Base-by-base conservation (phyloP, 2,797 vertebrate species). In the Cuniculus paca region DNA sequence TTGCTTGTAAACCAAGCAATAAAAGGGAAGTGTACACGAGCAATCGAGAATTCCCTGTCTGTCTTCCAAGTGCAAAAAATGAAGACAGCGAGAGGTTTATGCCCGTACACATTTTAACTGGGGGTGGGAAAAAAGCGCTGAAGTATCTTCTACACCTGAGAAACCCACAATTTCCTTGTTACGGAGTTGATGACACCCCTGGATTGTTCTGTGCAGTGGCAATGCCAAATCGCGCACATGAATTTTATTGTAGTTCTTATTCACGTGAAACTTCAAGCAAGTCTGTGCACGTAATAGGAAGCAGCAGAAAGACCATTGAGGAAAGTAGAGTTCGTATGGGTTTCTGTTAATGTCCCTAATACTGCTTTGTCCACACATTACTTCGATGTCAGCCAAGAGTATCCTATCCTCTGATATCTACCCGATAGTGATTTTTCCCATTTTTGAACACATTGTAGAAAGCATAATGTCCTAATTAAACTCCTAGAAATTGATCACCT, bases 1-100 rank as follows among this genome's bases (percentile, higher is more conserved):
- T 74, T 88, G 92, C 95, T 78, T 88, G 80, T 88, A 96, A 95
- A 80, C 88, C 4, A 0, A 95, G 80, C 92, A 52, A 54, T 94
- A 34, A 81, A 85, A 78, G 78, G 83, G 28, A 85, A 79, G 50
- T 54, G n/a, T 50, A 24, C 0, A 3, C 31, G 19, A 91, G 91
- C 45, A 52, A 39, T 79, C 72, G 81, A 78, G 91, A 94, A 82
- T 52, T 78, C 94, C 50, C 10, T 72, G 31, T 78, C 79, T 77
- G 34, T 74, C 82, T n/a, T 75, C 65, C 84, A 77, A 16, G 54
- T 20, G 72, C 19, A 83, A 34, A 86, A 89, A 72, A n/a, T 0
- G 20, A 16, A 0, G 6, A 2, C 3, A 52, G 9, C 0, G 3
- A 31, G 39, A 19, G 6, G 34, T 39, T 56, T 52, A 19, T n/a